Conservation (phyloP, 53 echinoderm and acorn worm genomes). For the Temnopleurus reevesii region DNA sequence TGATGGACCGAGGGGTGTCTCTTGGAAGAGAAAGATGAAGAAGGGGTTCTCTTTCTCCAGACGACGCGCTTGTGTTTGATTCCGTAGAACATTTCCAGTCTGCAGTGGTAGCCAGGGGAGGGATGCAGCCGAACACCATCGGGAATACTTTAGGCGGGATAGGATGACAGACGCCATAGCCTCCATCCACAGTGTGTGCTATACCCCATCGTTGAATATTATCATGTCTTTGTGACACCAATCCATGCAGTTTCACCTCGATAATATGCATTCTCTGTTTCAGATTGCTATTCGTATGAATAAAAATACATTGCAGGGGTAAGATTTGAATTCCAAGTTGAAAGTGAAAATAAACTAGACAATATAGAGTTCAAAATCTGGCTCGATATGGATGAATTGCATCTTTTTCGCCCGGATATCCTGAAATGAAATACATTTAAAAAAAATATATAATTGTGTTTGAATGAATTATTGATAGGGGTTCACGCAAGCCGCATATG, state of each 20-base stretch:
- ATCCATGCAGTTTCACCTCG: background rate
- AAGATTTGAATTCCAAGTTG: too few species aligned
- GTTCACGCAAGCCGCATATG: too few species aligned
- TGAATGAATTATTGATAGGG: too few species aligned
- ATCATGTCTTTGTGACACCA: background rate
- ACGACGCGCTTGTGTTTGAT: constrained; percentile 16
- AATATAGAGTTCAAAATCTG: too few species aligned
- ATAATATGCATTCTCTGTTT: too few species aligned
- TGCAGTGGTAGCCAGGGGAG: background rate
- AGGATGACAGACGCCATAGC: constrained; percentile 45
- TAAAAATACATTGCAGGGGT: too few species aligned
- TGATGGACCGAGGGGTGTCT: constrained; percentile 27
- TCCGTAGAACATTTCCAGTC: constrained; percentile 18
- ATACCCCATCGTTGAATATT: background rate
- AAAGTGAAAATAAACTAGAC: too few species aligned
- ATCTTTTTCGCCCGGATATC: too few species aligned
- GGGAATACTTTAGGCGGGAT: constrained; percentile 39
- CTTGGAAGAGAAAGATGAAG: background rate
- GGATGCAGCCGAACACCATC: constrained; percentile 1
- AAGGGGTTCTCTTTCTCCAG: background rate
- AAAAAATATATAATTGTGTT: too few species aligned
- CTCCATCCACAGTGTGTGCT: background rate
- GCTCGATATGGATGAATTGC: too few species aligned
- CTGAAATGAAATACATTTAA: too few species aligned
- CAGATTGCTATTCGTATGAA: too few species aligned